Evolutionary conservation across 2,113 vertebrate genomes (phyloP), one percentile per base, ranked within the genome.

Genomic region (Psilopogon haemacephalus): DNA sequence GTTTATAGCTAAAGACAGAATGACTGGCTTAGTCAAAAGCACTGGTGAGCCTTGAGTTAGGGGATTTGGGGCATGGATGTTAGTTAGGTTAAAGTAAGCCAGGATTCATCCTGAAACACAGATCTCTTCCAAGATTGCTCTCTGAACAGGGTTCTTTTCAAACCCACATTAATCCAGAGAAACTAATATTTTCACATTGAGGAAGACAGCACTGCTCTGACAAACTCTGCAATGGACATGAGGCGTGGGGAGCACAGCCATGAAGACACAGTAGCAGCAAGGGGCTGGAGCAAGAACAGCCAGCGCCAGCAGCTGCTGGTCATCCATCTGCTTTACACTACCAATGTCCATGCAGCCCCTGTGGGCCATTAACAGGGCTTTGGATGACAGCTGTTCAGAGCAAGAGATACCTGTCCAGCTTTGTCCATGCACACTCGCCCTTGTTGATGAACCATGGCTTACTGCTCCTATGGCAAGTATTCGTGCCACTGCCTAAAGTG

Each of bases 391-490:
- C 52, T 69, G 80, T 44, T 64, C n/a, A 10, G 37, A 26, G 20
- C 56, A 42, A n/a, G 6, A n/a, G 6, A 9, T 35, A 23, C 11
- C 24, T 1, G 0, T 10, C 13, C 3, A 1, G 15, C 23, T 79
- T 65, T 84, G 60, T 35, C 63, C 3, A 1, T 28, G 30, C 18
- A 12, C 23, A 19, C 13, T 24, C 23, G 6, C 48, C 7, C 48
- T 50, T 50, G 48, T 12, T 12, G 13, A 50, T 26, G 48, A 23
- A 24, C 48, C 23, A 23, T 50, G 48, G 21, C 48, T 11, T 50
- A 24, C 23, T 24, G 23, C 21, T 6, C 48, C 48, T 50, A 12
- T 50, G 48, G 48, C 48, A 28, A 65, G 12, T 67, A 32, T 72
- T 62, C 89, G 28, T 70, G 55, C 77, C 92, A 86, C 88, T 79